A percentile compares a stretch with the other conserved stretches of the same genome.
phyloP scores from a whole-genome alignment of 2,113 vertebrate genomes.

The Clarias gariepinus region DNA sequence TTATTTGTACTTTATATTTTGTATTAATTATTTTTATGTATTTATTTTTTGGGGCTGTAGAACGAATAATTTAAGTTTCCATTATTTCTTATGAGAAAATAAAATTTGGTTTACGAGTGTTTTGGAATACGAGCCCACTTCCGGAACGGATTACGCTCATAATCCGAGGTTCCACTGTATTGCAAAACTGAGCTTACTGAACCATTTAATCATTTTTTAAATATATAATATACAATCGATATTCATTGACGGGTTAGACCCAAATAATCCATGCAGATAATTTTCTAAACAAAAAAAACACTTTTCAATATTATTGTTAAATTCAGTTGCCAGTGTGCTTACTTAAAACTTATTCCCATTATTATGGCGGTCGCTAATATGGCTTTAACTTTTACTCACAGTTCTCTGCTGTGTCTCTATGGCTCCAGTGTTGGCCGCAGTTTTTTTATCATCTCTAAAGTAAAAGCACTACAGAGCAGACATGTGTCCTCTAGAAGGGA shows the following conservation, averaged over 20 bases:
- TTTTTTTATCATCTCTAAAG: slow-evolving; percentile 32
- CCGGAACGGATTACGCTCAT: no score
- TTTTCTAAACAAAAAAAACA: background rate
- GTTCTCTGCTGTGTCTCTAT: background rate
- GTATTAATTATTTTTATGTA: no score
- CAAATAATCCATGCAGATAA: background rate
- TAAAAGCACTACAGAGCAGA: background rate
- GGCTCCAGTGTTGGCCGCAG: background rate
- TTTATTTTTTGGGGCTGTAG: no score
- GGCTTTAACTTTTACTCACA: background rate
- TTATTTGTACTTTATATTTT: no score
- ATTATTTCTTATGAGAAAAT: no score
- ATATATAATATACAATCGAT: background rate
- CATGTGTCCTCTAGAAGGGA: slow-evolving; percentile 15
- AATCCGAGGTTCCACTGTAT: no score
- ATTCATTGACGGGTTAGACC: background rate
- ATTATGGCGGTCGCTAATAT: background rate
- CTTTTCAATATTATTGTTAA: no score
- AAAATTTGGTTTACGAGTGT: no score
- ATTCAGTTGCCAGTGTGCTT: background rate
- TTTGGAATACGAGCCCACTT: no score
- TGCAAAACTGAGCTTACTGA: background rate
- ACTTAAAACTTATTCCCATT: background rate
- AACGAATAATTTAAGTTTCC: no score
- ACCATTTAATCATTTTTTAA: background rate